These are phyloP conservation scores for Eueides isabella DNA, from an alignment of 1,140 invertebrate genomes.

Conservation along the genomic window DNA sequence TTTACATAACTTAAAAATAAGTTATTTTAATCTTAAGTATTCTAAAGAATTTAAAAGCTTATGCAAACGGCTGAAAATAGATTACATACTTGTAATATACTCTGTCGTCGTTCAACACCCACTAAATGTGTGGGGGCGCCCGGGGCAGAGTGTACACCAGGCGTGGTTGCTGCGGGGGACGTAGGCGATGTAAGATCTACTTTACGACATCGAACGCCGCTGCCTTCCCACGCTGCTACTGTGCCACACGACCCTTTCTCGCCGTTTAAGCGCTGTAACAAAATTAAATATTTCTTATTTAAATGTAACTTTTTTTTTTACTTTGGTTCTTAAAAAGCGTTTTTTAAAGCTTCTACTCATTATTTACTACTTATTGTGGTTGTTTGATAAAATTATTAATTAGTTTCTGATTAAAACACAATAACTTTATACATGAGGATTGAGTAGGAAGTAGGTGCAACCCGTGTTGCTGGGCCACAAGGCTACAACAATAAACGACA, in stretches of 20 bases:
- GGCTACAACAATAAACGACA: too few species aligned
- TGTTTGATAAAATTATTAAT: too few species aligned
- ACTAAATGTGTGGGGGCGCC: constrained; percentile 61
- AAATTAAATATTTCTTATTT: background rate
- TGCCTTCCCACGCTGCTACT: constrained; percentile 84
- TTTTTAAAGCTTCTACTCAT: too few species aligned
- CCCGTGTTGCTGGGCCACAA: too few species aligned
- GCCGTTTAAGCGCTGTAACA: constrained; percentile 83
- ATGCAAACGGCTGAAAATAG: background rate
- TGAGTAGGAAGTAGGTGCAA: too few species aligned
- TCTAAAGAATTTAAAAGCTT: background rate
- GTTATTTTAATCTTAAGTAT: too few species aligned
- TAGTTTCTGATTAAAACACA: too few species aligned
- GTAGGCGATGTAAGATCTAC: constrained; percentile 79
- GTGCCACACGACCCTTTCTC: constrained; percentile 85
- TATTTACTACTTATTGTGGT: too few species aligned
- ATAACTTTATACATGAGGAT: too few species aligned
- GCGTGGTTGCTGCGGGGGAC: constrained; percentile 60
- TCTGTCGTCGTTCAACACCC: constrained; percentile 75
- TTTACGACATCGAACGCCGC: constrained; percentile 83
- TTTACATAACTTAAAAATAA: too few species aligned
- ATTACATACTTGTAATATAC: constrained; percentile 67
- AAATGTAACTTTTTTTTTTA: too few species aligned
- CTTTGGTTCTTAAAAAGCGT: too few species aligned
- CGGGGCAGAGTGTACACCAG: constrained; percentile 60